These are phyloP conservation scores for Ptychobarbus kaznakovi DNA, from an alignment of 2,797 vertebrate genomes.

Conservation along the genomic window DNA sequence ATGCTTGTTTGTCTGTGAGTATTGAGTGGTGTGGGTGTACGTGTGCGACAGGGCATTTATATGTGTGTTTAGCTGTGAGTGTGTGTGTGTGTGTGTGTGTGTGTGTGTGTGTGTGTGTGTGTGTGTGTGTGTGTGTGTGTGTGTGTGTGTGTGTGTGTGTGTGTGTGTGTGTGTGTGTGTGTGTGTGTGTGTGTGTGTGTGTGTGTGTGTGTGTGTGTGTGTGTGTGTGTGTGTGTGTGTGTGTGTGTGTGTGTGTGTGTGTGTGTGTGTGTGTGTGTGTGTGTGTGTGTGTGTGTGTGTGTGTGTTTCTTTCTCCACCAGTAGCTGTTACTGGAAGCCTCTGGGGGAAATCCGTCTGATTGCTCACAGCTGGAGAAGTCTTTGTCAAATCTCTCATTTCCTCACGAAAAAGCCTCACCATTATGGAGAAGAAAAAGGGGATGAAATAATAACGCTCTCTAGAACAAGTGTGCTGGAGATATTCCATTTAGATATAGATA, in stretches of 20 bases:
- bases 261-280: constrained; percentile 13
- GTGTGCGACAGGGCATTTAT: constrained; percentile 6
- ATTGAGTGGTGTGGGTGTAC: constrained; percentile 18
- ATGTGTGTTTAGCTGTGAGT: constrained; percentile 5
- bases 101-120: constrained; percentile 25
- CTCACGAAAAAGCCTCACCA: constrained; percentile 51
- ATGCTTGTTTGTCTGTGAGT: constrained; percentile 31
- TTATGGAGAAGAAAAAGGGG: constrained; percentile 54
- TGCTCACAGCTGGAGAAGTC: constrained; percentile 65
- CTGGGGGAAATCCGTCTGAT: constrained; percentile 63
- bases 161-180: constrained; percentile 23
- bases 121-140: constrained; percentile 28
- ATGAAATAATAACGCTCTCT: constrained; percentile 36
- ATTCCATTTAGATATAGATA: constrained; percentile 35
- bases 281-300: constrained; percentile 30
- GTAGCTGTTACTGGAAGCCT: constrained; percentile 46
- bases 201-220: constrained; percentile 26
- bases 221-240: constrained; percentile 23
- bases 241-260: constrained; percentile 13
- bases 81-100: constrained; percentile 24
- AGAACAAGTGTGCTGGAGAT: constrained; percentile 18
- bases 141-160: constrained; percentile 25
- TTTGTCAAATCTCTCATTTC: constrained; percentile 56
- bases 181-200: constrained; percentile 34
- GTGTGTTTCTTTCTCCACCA: constrained; percentile 34